Conservation (phyloP, 2,113 vertebrate genomes). For the Deroptyus accipitrinus region DNA sequence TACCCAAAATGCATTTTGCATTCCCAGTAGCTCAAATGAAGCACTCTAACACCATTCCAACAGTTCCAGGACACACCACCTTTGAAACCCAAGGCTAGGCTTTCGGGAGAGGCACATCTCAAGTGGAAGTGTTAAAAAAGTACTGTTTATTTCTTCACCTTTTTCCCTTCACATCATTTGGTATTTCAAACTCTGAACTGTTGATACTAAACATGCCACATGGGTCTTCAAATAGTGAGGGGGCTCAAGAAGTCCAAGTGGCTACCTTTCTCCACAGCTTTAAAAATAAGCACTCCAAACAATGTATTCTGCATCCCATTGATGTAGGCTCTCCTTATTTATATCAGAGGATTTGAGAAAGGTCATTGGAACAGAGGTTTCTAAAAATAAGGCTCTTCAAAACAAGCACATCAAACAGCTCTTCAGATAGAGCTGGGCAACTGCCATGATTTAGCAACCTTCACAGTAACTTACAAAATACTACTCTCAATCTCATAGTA, state of each 20-base stretch:
- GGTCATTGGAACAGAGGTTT: conserved; percentile 55
- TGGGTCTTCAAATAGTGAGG: neutral
- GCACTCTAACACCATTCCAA: neutral
- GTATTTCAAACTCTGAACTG: neutral
- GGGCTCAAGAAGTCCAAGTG: neutral
- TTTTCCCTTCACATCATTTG: neutral
- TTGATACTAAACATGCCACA: neutral
- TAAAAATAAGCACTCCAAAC: conserved; percentile 54
- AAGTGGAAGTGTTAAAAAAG: neutral
- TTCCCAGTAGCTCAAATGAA: neutral
- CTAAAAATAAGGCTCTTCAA: conserved; percentile 67
- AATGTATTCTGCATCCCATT: conserved; percentile 44
- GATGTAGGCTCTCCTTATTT: conserved; percentile 45
- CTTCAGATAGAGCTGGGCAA: conserved; percentile 52
- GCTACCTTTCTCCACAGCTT: conserved; percentile 28
- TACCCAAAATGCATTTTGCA: neutral
- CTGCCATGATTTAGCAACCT: neutral
- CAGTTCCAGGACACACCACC: neutral
- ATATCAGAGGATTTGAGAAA: conserved; percentile 49
- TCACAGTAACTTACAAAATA: neutral
- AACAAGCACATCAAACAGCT: conserved; percentile 62
- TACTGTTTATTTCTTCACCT: neutral
- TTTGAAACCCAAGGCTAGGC: neutral
- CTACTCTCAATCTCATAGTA: neutral
- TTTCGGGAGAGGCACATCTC: neutral